Base-by-base conservation (phyloP, 1,140 invertebrate genomes). In the Caenorhabditis brenneri region DNA sequence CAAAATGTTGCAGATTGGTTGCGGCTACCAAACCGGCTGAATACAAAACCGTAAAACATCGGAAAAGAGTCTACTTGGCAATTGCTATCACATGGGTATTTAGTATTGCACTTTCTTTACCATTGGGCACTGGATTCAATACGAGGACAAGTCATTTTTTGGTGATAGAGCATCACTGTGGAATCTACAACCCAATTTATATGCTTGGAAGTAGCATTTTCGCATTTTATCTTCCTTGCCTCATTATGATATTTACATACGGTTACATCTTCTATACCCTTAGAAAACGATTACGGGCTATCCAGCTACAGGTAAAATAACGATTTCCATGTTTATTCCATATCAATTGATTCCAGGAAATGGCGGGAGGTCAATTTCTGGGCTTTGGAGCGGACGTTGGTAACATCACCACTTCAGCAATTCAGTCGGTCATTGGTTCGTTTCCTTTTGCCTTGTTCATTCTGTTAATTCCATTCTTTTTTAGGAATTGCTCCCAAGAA, bases 21-120 rank as follows among this genome's bases (percentile, higher is more conserved):
- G 89, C 89, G 15, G 89, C 90, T 2, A 91, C 90, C 27, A 90
- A 90, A 65, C 89, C 90, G n/a, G 89, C 89, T 15, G 89, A 90
- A 65, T 90, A 90, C 83, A 90, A 90, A 84, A 91, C 89, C 36
- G 55, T 84, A n/a, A 90, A 91, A 83, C 89, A 90, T 60, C 51
- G 84, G 81, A 81, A 69, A 84, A 81, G 89, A 42, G 90, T 91
- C 1, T 90, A 90, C 74, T 48, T 85, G 31, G 87, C 90, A 7
- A 90, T 90, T 33, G 85, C 49, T n/a, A 78, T 88, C 48, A 80
- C 87, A n/a, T 90, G 89, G 89, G 31, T 88, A 15, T 90, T 90
- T 86, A 90, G 89, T 82, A 83, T 89, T 49, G 84, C 55, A 24
- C 79, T 90, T 31, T 84, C 90, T 33, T 58, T 90, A 31, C 89